Conservation (phyloP, 1,140 invertebrate genomes). For the Macrobrachium rosenbergii region DNA sequence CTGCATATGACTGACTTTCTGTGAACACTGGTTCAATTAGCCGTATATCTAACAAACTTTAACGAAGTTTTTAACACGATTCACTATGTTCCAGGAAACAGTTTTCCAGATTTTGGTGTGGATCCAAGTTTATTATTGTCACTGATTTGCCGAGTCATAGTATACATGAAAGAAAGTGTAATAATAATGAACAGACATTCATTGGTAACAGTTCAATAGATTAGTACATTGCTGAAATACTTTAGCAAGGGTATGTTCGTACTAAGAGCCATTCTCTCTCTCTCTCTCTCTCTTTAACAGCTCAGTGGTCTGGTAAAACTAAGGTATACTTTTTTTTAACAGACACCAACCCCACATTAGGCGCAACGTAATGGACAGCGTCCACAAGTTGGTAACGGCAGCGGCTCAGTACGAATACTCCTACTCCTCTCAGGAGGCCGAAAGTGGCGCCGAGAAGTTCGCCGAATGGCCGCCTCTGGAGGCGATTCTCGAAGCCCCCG, state of each 20-base stretch:
- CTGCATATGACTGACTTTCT: too few relatives aligned
- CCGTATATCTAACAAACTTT: too few relatives aligned
- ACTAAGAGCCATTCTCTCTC: neutral
- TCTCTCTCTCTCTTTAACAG: neutral
- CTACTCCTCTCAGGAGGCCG: neutral
- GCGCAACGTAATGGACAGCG: slow-evolving; percentile 43
- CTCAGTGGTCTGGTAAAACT: too few relatives aligned
- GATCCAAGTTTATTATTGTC: too few relatives aligned
- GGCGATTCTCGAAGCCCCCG: neutral
- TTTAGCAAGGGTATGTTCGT: neutral
- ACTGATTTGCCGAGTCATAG: too few relatives aligned
- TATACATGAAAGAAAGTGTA: too few relatives aligned
- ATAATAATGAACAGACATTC: too few relatives aligned
- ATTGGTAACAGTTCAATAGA: too few relatives aligned
- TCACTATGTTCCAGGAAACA: too few relatives aligned
- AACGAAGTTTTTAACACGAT: too few relatives aligned
- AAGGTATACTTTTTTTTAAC: neutral
- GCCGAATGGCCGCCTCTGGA: slow-evolving; percentile 17
- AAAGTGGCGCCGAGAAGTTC: slow-evolving; percentile 28
- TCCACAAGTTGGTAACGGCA: slow-evolving; percentile 37
- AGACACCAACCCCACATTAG: slow-evolving; percentile 55
- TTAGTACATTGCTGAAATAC: neutral
- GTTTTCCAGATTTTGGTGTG: too few relatives aligned
- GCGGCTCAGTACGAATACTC: neutral
- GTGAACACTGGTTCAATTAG: too few relatives aligned